Conservation (phyloP, 2,888 invertebrate genomes). For the Rhorus exstirpatorius region DNA sequence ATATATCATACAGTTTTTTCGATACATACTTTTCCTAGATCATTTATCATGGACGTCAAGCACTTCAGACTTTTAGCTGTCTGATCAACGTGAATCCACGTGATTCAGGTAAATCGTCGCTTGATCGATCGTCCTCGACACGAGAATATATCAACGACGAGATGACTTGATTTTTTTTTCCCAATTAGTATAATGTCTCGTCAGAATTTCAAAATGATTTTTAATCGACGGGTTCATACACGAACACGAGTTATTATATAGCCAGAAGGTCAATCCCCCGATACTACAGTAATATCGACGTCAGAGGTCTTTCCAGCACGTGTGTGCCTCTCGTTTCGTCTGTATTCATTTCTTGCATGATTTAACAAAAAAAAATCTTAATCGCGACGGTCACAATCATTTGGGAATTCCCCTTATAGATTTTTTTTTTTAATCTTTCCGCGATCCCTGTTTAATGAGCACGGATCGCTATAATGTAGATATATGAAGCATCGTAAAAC, state of each 20-base stretch:
- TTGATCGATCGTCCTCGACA: conserved; percentile 29
- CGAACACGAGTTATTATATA: neutral
- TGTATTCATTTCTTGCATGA: too few relatives aligned
- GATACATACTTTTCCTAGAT: too few relatives aligned
- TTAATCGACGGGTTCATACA: conserved; percentile 4
- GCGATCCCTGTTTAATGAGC: too few relatives aligned
- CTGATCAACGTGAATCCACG: neutral
- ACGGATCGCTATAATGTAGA: too few relatives aligned
- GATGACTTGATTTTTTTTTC: conserved; percentile 23
- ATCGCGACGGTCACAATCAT: too few relatives aligned
- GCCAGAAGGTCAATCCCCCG: neutral
- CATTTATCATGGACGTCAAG: too few relatives aligned
- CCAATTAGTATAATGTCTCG: conserved; percentile 25
- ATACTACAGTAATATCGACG: neutral
- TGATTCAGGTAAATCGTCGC: conserved; percentile 15
- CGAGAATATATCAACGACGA: neutral
- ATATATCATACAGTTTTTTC: too few relatives aligned
- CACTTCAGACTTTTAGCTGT: too few relatives aligned
- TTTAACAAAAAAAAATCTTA: too few relatives aligned
- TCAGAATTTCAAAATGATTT: conserved; percentile 15
- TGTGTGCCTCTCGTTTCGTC: neutral
- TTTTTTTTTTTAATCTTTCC: too few relatives aligned
- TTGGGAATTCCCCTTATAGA: too few relatives aligned
- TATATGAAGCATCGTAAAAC: too few relatives aligned
- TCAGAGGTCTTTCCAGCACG: neutral